These are phyloP conservation scores for Psammodynastes pulverulentus DNA, from an alignment of 2,113 vertebrate genomes.

Conservation along the genomic window DNA sequence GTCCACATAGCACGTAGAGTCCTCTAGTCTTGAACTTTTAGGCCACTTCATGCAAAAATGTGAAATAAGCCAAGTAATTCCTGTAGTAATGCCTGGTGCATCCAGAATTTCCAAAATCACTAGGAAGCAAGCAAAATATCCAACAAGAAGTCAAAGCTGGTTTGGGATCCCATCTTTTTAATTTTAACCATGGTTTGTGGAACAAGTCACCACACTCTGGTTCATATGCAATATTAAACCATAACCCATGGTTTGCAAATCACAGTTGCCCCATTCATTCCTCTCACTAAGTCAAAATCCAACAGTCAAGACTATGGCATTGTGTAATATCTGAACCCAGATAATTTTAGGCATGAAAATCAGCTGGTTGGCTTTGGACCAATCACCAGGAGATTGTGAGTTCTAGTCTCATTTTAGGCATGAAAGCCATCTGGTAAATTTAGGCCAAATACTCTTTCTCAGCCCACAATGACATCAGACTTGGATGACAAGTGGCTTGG, in stretches of 20 bases:
- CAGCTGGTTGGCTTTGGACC: neutral
- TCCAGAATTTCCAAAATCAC: neutral
- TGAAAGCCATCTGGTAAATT: neutral
- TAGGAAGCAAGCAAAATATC: neutral
- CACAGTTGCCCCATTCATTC: neutral
- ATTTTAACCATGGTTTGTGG: neutral
- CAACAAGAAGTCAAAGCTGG: constrained; percentile 19
- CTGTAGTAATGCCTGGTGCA: neutral
- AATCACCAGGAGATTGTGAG: neutral
- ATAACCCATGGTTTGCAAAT: neutral
- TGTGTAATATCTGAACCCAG: neutral
- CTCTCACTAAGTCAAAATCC: neutral
- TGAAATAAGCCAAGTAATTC: neutral
- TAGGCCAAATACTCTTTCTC: neutral
- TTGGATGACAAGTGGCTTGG: neutral
- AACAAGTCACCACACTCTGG: neutral
- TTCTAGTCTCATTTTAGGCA: neutral
- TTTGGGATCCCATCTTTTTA: neutral
- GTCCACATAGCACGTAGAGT: neutral
- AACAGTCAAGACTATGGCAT: neutral
- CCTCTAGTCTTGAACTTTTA: neutral
- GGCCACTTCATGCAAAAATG: neutral
- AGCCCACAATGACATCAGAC: neutral
- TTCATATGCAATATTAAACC: neutral
- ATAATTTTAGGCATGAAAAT: neutral